Evolutionary conservation across 2,797 vertebrate genomes (phyloP), one percentile per base, ranked within the genome.

Genomic region (Morus bassanus): DNA sequence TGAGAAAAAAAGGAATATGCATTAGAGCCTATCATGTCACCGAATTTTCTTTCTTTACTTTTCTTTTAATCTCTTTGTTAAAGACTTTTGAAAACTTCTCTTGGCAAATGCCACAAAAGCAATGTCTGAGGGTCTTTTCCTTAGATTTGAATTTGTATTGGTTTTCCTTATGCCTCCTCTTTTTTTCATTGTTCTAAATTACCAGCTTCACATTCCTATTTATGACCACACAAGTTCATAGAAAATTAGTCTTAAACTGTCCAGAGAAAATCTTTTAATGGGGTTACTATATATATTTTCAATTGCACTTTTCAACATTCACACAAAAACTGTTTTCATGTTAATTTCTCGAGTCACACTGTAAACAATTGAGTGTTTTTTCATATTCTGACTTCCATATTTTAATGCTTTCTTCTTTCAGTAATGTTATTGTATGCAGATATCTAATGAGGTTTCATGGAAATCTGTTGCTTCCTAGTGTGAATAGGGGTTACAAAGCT

Each of bases 1-100:
- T 84, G 77, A 91, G 57, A 96, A 93, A 68, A 88, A 67, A 81
- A 50, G 39, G 88, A 95, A 76, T 75, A 89, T n/a, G 21, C 50
- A 53, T 82, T 84, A 74, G 2, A 84, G 75, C 81, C 11, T 94
- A 91, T 85, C 51, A 33, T 43, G 24, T 14, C 56, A 59, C 28
- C 60, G 43, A 79, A 46, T 79, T 94, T 61, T 96, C 67, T 92
- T 87, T 70, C 50, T 24, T 78, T 80, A 33, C 11, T 60, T 82
- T 85, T 85, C 8, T 75, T 85, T 63, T 18, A 88, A 30, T 27
- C 28, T 67, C 18, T 83, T 69, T 72, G 33, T 57, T n/a, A 77
- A 43, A 77, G 18, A 31, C 11, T 84, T 85, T 51, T 64, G 24
- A 73, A 94, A 78, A 56, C 16, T 76, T 70, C n/a, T 9, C 9